These are phyloP conservation scores for Hyles vespertilio DNA, from an alignment of 1,140 invertebrate species.

Conservation along the genomic window DNA sequence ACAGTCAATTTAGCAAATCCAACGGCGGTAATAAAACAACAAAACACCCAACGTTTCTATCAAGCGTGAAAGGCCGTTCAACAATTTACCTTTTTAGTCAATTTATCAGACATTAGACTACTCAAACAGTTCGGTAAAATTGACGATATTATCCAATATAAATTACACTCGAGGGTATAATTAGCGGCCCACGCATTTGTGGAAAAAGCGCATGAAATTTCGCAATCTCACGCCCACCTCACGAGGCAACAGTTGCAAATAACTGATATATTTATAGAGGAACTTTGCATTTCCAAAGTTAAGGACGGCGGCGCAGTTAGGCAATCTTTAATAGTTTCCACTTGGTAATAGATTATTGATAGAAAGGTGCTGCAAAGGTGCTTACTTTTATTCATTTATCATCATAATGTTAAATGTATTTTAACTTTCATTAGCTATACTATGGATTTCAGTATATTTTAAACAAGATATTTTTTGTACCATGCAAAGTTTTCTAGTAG, in stretches of 20 bases:
- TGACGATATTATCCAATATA: conserved; percentile 45
- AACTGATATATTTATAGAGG: neutral
- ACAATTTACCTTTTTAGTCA: conserved; percentile 2
- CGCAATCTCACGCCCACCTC: conserved; percentile 55
- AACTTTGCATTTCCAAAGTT: neutral
- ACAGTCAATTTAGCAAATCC: too few species aligned
- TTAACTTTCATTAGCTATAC: too few species aligned
- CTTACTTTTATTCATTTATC: too few species aligned
- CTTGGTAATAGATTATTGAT: too few species aligned
- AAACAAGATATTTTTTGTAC: too few species aligned
- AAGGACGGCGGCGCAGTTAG: neutral
- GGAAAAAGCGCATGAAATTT: conserved; percentile 55
- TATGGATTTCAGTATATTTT: too few species aligned
- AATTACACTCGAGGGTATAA: conserved; percentile 59
- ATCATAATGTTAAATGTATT: too few species aligned
- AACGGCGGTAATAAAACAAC: too few species aligned
- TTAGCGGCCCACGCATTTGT: conserved; percentile 54
- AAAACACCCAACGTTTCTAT: neutral
- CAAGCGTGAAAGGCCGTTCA: neutral
- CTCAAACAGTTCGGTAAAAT: conserved; percentile 31
- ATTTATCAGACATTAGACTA: conserved; percentile 16
- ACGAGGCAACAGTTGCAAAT: neutral
- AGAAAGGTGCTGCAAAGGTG: too few species aligned
- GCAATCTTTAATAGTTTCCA: neutral
- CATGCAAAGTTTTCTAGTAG: too few species aligned